Percentiles rank a stretch among this genome's conserved stretches.
These are phyloP conservation scores for Calidris pugnax DNA, from an alignment of 2,113 vertebrate species.

Conservation along the genomic window DNA sequence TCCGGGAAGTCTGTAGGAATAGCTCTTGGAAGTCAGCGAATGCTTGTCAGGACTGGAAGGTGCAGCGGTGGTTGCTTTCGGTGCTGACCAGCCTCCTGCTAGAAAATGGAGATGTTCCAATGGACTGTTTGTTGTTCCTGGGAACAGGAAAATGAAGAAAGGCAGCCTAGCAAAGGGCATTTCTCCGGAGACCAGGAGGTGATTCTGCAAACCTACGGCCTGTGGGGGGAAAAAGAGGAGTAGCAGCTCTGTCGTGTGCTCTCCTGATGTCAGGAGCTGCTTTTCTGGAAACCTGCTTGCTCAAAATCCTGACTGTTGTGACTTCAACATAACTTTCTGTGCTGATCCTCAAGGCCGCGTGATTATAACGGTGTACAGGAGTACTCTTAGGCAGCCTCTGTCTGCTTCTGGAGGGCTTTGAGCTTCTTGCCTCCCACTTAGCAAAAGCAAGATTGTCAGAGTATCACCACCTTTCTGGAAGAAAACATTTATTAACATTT, in stretches of 20 bases:
- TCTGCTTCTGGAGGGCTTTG: neutral
- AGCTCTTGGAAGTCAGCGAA: neutral
- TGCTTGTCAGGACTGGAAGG: neutral
- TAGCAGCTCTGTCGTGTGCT: neutral
- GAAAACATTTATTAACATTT: neutral
- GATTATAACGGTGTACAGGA: neutral
- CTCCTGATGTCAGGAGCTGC: neutral
- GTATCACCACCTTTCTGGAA: neutral
- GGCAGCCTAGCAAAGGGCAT: constrained; percentile 23
- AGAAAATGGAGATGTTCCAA: neutral
- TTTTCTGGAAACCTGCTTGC: neutral
- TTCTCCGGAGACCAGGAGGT: constrained; percentile 23
- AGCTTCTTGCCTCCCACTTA: neutral
- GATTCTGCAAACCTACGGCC: neutral
- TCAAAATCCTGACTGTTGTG: neutral
- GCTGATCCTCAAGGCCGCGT: neutral
- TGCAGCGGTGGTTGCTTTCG: neutral
- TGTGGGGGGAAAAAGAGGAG: neutral
- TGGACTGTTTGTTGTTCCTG: neutral
- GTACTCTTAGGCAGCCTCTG: neutral
- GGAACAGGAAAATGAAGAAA: constrained; percentile 38
- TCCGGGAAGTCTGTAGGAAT: neutral
- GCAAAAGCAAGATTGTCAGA: neutral
- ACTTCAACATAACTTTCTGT: neutral
- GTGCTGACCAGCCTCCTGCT: neutral